These are phyloP conservation scores for Leucoraja ocellata DNA, from an alignment of 2,797 vertebrate genomes.

Conservation along the genomic window DNA sequence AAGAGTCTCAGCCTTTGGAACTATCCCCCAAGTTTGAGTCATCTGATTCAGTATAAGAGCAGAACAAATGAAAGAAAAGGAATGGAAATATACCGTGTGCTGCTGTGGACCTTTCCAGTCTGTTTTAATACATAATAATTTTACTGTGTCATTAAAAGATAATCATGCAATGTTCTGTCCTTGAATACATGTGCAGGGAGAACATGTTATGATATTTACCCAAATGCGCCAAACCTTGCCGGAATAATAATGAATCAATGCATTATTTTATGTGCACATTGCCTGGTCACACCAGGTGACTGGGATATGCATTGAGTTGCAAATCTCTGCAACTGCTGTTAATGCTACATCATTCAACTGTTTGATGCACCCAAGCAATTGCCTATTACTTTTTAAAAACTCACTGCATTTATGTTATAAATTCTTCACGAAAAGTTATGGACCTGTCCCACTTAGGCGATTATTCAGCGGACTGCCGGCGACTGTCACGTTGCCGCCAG, in stretches of 20 bases:
- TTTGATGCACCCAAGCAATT: too few species aligned
- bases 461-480: too few species aligned
- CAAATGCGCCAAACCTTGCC: background rate
- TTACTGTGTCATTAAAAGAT: background rate
- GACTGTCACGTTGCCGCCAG: too few species aligned
- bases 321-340: too few species aligned
- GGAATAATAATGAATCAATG: background rate
- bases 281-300: background rate
- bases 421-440: too few species aligned
- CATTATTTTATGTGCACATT: background rate
- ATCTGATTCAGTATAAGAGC: background rate
- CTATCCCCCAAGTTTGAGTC: background rate
- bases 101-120: background rate
- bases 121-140: background rate
- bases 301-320: too few species aligned
- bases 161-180: background rate
- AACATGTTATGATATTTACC: background rate
- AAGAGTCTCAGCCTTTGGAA: background rate
- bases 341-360: too few species aligned
- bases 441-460: too few species aligned
- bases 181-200: background rate
- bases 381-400: too few species aligned
- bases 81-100: background rate
- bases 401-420: too few species aligned
- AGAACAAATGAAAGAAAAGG: background rate